Conservation (phyloP, 2,797 vertebrate genomes). For the Petrocephalus sullivani region DNA sequence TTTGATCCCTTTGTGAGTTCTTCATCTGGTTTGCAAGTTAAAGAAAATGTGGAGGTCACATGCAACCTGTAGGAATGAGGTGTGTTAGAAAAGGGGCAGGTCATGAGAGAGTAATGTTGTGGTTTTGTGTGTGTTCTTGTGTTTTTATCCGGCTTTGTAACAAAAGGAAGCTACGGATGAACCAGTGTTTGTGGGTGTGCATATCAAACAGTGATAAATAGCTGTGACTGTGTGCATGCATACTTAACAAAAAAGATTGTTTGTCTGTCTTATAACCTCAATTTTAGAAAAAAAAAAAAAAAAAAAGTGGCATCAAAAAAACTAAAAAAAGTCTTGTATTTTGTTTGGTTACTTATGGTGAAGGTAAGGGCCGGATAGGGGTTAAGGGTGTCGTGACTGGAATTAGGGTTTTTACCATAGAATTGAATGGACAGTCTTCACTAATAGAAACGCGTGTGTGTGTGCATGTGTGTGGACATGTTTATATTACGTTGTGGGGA, state of each 20-base stretch:
- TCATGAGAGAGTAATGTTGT: not conserved
- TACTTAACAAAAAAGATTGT: no score
- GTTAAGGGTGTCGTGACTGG: no score
- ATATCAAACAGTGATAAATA: no score
- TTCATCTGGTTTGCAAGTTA: not conserved
- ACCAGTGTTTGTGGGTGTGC: no score
- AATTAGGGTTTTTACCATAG: not conserved
- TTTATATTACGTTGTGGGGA: no score
- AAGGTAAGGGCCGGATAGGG: not conserved
- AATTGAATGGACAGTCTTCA: not conserved
- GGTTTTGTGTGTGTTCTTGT: not conserved
- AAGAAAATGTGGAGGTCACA: not conserved
- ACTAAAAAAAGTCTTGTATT: not conserved
- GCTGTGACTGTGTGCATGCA: no score
- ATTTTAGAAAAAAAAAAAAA: not conserved
- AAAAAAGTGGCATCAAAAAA: not conserved
- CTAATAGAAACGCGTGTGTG: not conserved
- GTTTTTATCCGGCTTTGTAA: not conserved
- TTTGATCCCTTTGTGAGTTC: not conserved
- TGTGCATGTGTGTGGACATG: not conserved
- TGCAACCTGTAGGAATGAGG: not conserved
- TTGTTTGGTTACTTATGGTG: not conserved
- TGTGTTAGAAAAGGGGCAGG: not conserved
- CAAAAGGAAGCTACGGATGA: no score
- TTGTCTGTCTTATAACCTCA: not conserved